phyloP scores from a whole-genome alignment of 2,113 vertebrate genomes.

The Caloenas nicobarica region DNA sequence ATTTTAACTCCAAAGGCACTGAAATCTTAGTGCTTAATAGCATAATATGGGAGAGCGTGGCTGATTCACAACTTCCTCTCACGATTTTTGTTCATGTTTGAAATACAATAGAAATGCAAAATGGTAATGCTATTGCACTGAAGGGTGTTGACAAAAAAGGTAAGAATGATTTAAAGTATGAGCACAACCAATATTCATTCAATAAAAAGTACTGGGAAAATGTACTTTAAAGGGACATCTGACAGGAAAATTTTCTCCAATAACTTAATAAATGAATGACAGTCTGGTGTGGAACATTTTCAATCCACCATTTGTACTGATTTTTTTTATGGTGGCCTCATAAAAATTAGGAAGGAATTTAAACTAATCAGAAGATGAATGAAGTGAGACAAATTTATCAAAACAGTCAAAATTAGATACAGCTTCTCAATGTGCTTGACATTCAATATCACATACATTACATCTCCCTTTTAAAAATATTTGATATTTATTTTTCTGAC shows the following conservation, averaged over 20 bases:
- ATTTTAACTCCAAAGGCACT: not conserved
- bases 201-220: not conserved
- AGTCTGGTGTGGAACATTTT: not conserved
- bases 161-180: not conserved
- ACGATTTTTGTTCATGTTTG: not conserved
- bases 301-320: not conserved
- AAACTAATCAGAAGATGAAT: not conserved
- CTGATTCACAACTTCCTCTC: not conserved
- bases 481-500: not conserved
- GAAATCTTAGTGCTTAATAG: not conserved
- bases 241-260: not conserved
- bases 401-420: not conserved
- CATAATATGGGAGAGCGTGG: not conserved
- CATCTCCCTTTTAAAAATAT: not conserved
- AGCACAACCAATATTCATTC: not conserved
- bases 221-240: not conserved
- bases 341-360: not conserved
- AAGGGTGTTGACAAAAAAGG: not conserved
- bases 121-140: not conserved
- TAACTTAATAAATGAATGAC: not conserved
- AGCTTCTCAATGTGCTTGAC: not conserved
- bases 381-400: not conserved
- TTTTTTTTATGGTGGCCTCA: not conserved
- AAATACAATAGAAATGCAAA: not conserved
- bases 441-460: not conserved